These are phyloP conservation scores for Protaetia brevitarsis DNA, from an alignment of 1,140 invertebrate species.

Conservation along the genomic window DNA sequence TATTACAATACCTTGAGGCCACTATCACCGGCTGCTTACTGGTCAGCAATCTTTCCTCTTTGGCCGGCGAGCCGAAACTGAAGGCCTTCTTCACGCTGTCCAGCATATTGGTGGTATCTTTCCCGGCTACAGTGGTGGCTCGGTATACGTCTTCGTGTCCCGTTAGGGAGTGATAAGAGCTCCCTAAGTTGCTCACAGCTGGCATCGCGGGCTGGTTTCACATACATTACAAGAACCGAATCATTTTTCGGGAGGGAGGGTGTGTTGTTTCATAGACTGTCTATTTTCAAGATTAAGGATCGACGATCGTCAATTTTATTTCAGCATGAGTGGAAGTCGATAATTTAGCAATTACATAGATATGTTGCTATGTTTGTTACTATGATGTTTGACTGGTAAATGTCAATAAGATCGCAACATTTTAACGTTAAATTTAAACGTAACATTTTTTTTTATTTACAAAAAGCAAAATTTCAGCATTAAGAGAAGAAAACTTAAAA, in stretches of 20 bases:
- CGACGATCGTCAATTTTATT: background rate
- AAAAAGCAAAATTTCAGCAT: no score
- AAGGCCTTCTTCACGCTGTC: constrained; percentile 63
- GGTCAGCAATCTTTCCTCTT: constrained; percentile 56
- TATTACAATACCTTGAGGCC: constrained; percentile 54
- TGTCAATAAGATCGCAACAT: no score
- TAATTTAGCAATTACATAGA: background rate
- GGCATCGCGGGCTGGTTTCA: constrained; percentile 49
- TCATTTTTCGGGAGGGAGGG: background rate
- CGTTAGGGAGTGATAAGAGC: constrained; percentile 62
- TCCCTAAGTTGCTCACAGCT: constrained; percentile 57
- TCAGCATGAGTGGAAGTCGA: background rate
- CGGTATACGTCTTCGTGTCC: constrained; percentile 63
- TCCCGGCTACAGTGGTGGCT: constrained; percentile 60
- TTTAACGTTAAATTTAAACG: no score
- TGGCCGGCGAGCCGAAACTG: constrained; percentile 51
- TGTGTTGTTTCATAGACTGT: background rate
- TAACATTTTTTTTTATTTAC: no score
- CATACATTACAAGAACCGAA: background rate
- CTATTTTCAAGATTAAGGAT: constrained; percentile 7
- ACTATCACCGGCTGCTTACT: constrained; percentile 46
- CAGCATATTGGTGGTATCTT: constrained; percentile 55
- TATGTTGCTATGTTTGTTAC: background rate
- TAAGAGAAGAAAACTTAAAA: no score
- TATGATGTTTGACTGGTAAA: no score